Evolutionary conservation across 2,888 invertebrate genomes (phyloP).

Genomic region (Spodoptera exigua): DNA sequence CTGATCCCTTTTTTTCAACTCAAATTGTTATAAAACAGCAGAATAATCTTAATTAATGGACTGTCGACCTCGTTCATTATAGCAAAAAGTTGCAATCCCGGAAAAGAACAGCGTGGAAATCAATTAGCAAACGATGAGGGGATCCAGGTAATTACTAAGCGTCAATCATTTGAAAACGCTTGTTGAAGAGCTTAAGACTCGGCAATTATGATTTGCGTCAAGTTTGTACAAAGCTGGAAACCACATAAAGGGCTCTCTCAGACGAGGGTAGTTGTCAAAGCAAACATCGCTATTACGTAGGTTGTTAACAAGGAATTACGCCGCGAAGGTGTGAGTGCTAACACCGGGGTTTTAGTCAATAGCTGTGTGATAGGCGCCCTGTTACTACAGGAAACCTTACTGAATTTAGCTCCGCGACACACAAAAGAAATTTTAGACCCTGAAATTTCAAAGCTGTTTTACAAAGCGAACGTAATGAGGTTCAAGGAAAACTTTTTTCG

Average conservation of each 20-base stretch:
- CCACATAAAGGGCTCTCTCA: slow-evolving; percentile 18
- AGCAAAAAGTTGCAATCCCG: slow-evolving; percentile 28
- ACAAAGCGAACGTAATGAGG: no score
- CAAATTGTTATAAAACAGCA: slow-evolving; percentile 8
- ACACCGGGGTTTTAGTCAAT: no score
- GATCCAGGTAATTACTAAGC: slow-evolving; percentile 53
- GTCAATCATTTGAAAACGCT: slow-evolving; percentile 45
- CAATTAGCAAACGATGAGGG: slow-evolving; percentile 50
- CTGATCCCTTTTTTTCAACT: no score
- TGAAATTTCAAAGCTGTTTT: no score
- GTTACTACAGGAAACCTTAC: no score
- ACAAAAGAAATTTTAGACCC: no score
- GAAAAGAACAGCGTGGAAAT: slow-evolving; percentile 43
- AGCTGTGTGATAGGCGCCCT: no score
- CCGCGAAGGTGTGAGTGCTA: no score
- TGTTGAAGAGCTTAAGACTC: slow-evolving; percentile 7
- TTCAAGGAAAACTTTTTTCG: no score
- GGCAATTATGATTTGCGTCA: slow-evolving; percentile 43
- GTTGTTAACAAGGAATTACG: slow-evolving; percentile 3
- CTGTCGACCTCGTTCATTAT: slow-evolving; percentile 24
- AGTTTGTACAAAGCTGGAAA: slow-evolving; percentile 13
- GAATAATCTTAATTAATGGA: slow-evolving; percentile 28
- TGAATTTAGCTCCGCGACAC: no score
- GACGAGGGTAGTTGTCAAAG: slow-evolving; percentile 35
- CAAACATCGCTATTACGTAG: slow-evolving; percentile 30